Percentiles rank a stretch among this genome's conserved stretches.
Conservation (phyloP, 2,888 invertebrate species). For the Coenonympha arcania region DNA sequence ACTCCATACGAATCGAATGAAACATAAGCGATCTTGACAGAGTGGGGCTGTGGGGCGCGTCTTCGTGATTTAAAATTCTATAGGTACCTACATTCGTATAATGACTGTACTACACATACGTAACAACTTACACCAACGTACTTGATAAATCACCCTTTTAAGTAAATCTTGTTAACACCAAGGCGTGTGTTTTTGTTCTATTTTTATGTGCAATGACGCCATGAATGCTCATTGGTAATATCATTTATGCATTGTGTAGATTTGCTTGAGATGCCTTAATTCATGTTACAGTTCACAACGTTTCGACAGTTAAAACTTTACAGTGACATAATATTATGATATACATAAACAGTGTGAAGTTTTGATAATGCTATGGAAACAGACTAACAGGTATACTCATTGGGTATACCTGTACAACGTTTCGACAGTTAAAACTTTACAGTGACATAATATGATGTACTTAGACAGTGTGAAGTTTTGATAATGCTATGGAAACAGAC, state of each 20-base stretch:
- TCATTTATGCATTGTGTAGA: too few relatives aligned
- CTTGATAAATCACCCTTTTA: conserved; percentile 2
- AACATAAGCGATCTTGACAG: too few relatives aligned
- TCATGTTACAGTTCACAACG: neutral
- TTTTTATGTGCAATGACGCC: neutral
- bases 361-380: neutral
- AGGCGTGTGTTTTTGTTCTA: neutral
- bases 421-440: neutral
- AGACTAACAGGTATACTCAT: too few relatives aligned
- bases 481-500: neutral
- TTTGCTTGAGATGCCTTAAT: too few relatives aligned
- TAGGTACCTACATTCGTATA: too few relatives aligned
- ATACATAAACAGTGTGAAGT: neutral
- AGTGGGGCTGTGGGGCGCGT: too few relatives aligned
- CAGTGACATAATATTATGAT: neutral
- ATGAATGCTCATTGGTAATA: neutral
- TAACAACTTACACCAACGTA: neutral
- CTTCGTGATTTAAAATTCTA: too few relatives aligned
- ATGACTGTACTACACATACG: neutral
- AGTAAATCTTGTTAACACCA: conserved; percentile 4
- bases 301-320: neutral
- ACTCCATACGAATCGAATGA: too few relatives aligned
- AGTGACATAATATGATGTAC: neutral
- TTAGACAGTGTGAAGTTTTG: neutral
- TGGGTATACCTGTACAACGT: too few relatives aligned